These are phyloP conservation scores for Girardia tigrina DNA, from an alignment of 2,888 invertebrate genomes.

Conservation along the genomic window DNA sequence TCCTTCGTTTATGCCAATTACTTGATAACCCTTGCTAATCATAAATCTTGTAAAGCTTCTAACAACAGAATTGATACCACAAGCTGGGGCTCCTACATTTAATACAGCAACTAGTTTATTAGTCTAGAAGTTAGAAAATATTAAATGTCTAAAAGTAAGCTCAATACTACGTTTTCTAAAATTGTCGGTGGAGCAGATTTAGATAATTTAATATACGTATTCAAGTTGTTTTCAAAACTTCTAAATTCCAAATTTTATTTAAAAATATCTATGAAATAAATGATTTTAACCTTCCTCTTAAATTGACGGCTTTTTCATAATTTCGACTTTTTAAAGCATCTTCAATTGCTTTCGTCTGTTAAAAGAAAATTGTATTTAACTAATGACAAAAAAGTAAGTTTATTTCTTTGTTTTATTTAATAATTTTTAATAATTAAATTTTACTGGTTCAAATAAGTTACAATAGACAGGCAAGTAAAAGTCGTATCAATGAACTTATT, in stretches of 20 bases:
- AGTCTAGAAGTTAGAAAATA: background rate
- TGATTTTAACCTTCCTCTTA: conserved; percentile 65
- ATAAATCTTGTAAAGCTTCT: conserved; percentile 88
- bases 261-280: background rate
- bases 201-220: conserved; percentile 86
- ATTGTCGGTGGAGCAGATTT: conserved; percentile 68
- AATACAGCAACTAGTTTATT: conserved; percentile 62
- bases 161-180: background rate
- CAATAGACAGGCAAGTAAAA: no score
- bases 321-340: conserved; percentile 83
- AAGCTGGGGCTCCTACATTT: conserved; percentile 94
- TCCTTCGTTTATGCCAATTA: conserved; percentile 83
- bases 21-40: conserved; percentile 81
- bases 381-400: no score
- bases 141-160: background rate
- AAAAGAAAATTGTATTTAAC: no score
- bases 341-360: conserved; percentile 76
- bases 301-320: conserved; percentile 80
- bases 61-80: conserved; percentile 97
- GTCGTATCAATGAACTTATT: no score
- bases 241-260: conserved; percentile 43
- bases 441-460: no score
- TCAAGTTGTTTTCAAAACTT: conserved; percentile 75
- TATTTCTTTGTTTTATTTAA: no score
- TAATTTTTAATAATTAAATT: no score